A percentile compares a stretch with the other conserved stretches of the same genome.
Evolutionary conservation across 23 tunicate genomes (phyloP).

Genomic region (Botrylloides violaceus): DNA sequence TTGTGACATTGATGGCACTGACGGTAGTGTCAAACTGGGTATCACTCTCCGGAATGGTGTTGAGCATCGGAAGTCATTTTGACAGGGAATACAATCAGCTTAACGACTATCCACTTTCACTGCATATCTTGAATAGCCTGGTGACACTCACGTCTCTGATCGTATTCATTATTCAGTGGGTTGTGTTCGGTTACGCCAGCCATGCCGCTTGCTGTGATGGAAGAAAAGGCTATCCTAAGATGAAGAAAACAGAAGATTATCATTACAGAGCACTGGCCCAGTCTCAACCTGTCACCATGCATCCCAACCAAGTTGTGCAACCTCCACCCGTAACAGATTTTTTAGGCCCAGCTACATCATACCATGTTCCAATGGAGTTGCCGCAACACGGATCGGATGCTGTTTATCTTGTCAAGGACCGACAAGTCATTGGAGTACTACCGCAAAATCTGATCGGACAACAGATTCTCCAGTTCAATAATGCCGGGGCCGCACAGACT

Average conservation of each 20-base stretch:
- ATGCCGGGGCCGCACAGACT: too few species aligned
- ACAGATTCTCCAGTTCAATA: too few species aligned
- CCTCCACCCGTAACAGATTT: neutral
- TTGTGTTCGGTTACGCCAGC: constrained; percentile 1
- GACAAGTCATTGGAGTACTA: constrained; percentile 12
- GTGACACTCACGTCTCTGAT: neutral
- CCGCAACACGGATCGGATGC: neutral
- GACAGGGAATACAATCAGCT: neutral
- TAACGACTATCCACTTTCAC: neutral
- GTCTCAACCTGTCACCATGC: constrained; percentile 1
- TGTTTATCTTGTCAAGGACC: neutral
- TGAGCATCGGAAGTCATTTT: neutral
- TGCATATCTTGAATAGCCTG: constrained; percentile 1
- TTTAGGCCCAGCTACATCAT: neutral
- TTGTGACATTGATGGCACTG: constrained; percentile 12
- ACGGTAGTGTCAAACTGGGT: constrained; percentile 6
- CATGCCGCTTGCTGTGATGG: constrained; percentile 12
- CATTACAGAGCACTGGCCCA: too few species aligned
- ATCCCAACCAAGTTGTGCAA: neutral
- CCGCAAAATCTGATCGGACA: constrained; percentile 13
- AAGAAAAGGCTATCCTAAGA: neutral
- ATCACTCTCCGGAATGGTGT: neutral
- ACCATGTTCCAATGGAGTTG: neutral
- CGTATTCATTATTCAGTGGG: constrained; percentile 4
- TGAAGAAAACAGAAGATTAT: neutral